Conservation (phyloP, 2,113 vertebrate species). For the Cephalopholis sonnerati region DNA sequence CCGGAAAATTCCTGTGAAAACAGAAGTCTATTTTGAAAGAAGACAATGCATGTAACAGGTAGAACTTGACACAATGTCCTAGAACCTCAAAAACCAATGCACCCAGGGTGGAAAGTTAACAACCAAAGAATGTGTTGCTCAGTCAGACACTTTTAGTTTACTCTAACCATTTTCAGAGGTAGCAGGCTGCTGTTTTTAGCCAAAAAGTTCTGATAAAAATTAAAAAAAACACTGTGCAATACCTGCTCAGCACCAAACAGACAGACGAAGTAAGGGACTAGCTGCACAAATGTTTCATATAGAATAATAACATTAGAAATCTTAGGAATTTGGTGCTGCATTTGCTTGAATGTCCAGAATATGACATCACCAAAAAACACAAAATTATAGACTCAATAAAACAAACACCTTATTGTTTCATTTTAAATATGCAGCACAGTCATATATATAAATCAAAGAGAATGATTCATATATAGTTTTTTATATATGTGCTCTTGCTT, state of each 20-base stretch:
- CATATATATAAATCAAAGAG: constrained; percentile 19
- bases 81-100: too few relatives aligned
- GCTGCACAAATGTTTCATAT: neutral
- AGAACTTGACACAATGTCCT: too few relatives aligned
- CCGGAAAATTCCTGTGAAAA: too few relatives aligned
- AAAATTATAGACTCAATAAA: neutral
- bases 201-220: neutral
- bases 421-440: constrained; percentile 19
- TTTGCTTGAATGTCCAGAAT: neutral
- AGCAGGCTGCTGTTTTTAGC: neutral
- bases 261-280: neutral
- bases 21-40: too few relatives aligned
- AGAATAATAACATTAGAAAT: constrained; percentile 9
- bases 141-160: too few relatives aligned
- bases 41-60: too few relatives aligned
- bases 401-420: neutral
- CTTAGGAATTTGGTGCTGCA: neutral
- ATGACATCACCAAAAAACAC: constrained; percentile 4
- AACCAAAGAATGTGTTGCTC: too few relatives aligned
- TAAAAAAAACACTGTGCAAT: too few relatives aligned
- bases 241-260: too few relatives aligned
- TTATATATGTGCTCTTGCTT: constrained; percentile 20
- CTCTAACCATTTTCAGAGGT: neutral
- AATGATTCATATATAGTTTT: constrained; percentile 17
- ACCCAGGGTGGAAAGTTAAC: too few relatives aligned